phyloP scores from a whole-genome alignment of 2,113 vertebrate genomes.

The Choloepus hoffmanni region DNA sequence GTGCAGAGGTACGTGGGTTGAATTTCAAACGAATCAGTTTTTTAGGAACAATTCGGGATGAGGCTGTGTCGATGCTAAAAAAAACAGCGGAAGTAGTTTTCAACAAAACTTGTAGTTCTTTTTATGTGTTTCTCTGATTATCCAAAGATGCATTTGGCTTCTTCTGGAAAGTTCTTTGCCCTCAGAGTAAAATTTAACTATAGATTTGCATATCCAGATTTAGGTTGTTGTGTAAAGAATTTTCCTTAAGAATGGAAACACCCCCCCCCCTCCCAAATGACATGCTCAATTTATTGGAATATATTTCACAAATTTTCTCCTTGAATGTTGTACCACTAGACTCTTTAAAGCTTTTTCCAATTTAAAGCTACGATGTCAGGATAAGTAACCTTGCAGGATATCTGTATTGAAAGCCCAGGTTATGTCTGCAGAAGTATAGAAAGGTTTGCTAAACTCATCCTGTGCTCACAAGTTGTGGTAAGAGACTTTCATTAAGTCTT shows the following conservation, averaged over 20 bases:
- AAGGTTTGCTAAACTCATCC: neutral
- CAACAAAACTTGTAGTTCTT: neutral
- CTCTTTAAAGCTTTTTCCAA: neutral
- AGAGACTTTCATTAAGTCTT: neutral
- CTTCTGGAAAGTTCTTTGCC: constrained; percentile 26
- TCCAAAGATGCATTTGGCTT: neutral
- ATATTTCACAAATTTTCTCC: neutral
- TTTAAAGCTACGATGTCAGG: neutral
- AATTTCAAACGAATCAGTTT: constrained; percentile 59
- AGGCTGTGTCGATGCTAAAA: neutral
- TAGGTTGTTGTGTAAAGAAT: neutral
- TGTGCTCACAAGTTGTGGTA: neutral
- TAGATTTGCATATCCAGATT: neutral
- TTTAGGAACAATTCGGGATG: constrained; percentile 42
- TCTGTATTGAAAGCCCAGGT: neutral
- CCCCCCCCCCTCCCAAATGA: neutral
- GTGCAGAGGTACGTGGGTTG: constrained; percentile 55
- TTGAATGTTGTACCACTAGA: neutral
- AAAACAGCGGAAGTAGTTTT: neutral
- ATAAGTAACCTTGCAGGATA: neutral
- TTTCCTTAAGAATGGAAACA: constrained; percentile 46
- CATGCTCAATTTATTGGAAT: neutral
- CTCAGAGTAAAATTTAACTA: constrained; percentile 36
- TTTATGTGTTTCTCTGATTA: neutral
- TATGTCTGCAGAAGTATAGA: neutral